Base-by-base conservation (phyloP, 2,888 invertebrate genomes). In the Perithous albicinctus region DNA sequence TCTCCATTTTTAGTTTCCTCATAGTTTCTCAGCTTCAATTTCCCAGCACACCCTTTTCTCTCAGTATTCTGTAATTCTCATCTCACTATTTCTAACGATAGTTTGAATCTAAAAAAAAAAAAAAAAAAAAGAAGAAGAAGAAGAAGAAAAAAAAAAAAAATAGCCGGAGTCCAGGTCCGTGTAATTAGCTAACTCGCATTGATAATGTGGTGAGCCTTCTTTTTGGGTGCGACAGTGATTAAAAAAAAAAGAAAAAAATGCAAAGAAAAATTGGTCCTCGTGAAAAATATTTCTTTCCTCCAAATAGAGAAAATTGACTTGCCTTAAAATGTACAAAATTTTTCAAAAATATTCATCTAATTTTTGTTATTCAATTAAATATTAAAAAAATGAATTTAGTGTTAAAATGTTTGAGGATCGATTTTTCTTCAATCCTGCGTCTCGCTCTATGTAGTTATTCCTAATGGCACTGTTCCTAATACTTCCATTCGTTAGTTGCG, bases 211-310 rank as follows among this genome's bases (percentile, higher is more conserved):
- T 64, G 54, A 75, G 29, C 26, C n/a, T 15, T 75, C n/a, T 66
- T 56, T 18, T 66, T 29, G 51, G 51, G 59, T 75, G 82, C 80
- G 79, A 83, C 79, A 79, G 79, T 83, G 79, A 75, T 69, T 26
- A 32, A 41, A 35, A 66, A 46, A 64, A 78, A 67, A 26, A 20
- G 20, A n/a, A n/a, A n/a, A n/a, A n/a, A n/a, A n/a, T n/a, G n/a
- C 15, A 61, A 41, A 56, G 18, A 56, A 61, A 51, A 54, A 59
- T 61, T 63, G 41, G 48, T 48, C 38, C 69, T 56, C 41, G 23
- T 43, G 10, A 54, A 38, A 0, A 41, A 5, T 67, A 20, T 35
- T 4, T 15, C 5, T 12, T 7, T 5, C 3, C 12, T 61, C 3
- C 20, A 35, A 61, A 61, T 43, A 6, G 4, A 1, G n/a, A 41